A percentile compares a stretch with the other conserved stretches of the same genome.
These are phyloP conservation scores for Panorpa germanica DNA, from an alignment of 2,888 invertebrate species.

Conservation along the genomic window DNA sequence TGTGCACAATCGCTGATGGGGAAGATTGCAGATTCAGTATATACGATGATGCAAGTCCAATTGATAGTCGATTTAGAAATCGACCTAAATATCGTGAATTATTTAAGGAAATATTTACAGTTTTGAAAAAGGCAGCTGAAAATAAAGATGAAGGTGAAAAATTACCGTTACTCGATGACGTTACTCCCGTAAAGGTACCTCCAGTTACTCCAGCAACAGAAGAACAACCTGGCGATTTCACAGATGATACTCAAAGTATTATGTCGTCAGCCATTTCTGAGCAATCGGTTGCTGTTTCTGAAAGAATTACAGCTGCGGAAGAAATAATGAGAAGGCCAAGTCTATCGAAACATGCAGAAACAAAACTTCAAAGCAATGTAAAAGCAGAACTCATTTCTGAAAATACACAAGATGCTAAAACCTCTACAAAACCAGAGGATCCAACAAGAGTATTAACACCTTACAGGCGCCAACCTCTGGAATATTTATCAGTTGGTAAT, in stretches of 20 bases:
- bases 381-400: slow-evolving; percentile 11
- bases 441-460: slow-evolving; percentile 32
- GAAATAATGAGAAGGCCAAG: too few species aligned
- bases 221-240: slow-evolving; percentile 38
- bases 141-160: slow-evolving; percentile 66
- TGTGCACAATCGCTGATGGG: slow-evolving; percentile 71
- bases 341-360: too few species aligned
- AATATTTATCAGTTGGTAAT: slow-evolving; percentile 47
- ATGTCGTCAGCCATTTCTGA: slow-evolving; percentile 58
- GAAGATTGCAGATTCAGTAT: slow-evolving; percentile 74
- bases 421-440: slow-evolving; percentile 9
- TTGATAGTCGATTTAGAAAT: slow-evolving; percentile 65
- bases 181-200: slow-evolving; percentile 35
- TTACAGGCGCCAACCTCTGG: slow-evolving; percentile 51
- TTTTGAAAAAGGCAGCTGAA: slow-evolving; percentile 65
- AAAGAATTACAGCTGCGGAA: slow-evolving; percentile 37
- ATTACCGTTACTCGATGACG: slow-evolving; percentile 49
- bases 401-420: slow-evolving; percentile 1
- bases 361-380: too few species aligned
- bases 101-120: slow-evolving; percentile 69
- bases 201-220: slow-evolving; percentile 50
- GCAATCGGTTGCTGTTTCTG: slow-evolving; percentile 47
- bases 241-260: slow-evolving; percentile 56
- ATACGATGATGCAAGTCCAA: slow-evolving; percentile 60
- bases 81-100: slow-evolving; percentile 63